These are phyloP conservation scores for Piprites chloris DNA, from an alignment of 2,113 vertebrate species.

Conservation along the genomic window DNA sequence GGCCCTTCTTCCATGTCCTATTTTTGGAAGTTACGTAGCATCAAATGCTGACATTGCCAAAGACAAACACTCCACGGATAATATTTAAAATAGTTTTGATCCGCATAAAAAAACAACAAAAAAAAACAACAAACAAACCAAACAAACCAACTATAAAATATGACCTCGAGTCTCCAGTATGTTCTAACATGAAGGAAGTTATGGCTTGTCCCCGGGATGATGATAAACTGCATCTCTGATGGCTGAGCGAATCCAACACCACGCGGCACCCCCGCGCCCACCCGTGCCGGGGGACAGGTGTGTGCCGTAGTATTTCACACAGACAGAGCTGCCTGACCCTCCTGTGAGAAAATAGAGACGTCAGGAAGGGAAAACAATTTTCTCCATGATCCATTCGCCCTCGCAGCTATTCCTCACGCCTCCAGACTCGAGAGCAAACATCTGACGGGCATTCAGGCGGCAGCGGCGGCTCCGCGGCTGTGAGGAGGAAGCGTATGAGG, in stretches of 20 bases:
- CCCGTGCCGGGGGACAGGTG: background rate
- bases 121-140: no score
- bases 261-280: background rate
- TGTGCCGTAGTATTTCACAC: background rate
- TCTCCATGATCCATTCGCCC: background rate
- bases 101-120: background rate
- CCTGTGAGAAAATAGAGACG: background rate
- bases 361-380: background rate
- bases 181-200: background rate
- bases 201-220: background rate
- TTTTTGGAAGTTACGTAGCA: background rate
- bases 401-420: background rate
- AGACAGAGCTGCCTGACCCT: background rate
- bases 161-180: background rate
- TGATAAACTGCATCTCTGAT: background rate
- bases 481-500: background rate
- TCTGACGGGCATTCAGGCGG: background rate
- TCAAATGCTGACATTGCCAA: background rate
- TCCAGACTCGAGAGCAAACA: background rate
- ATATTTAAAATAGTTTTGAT: background rate
- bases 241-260: background rate
- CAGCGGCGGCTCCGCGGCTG: background rate
- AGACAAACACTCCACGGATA: background rate
- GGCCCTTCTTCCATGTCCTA: background rate
- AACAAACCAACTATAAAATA: background rate